These are phyloP conservation scores for Tachystola acroxantha DNA, from an alignment of 2,888 invertebrate genomes.

Conservation along the genomic window DNA sequence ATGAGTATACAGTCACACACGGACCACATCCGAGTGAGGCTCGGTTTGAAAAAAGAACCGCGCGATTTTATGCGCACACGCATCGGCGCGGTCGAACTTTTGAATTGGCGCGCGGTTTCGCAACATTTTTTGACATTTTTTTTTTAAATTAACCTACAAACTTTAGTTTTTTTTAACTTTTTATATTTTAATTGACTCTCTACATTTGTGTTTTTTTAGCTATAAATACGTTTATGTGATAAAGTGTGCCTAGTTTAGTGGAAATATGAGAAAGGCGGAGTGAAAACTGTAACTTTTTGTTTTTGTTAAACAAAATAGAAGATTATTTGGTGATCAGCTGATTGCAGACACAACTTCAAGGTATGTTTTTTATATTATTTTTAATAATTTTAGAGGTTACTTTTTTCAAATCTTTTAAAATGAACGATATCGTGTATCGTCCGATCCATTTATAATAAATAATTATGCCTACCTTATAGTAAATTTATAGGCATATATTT, in stretches of 20 bases:
- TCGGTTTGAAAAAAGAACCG: conserved; percentile 56
- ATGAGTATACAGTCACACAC: conserved; percentile 76
- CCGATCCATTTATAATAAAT: too few species aligned
- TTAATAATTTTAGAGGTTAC: too few species aligned
- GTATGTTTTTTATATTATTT: conserved; percentile 24
- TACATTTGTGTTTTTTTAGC: neutral
- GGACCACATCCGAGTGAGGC: conserved; percentile 73
- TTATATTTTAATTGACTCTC: neutral
- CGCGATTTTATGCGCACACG: conserved; percentile 62
- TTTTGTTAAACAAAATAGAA: conserved; percentile 23
- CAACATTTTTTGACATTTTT: conserved; percentile 22
- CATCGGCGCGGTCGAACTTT: conserved; percentile 46
- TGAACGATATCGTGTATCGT: too few species aligned
- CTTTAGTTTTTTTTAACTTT: conserved; percentile 19
- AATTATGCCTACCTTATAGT: too few species aligned
- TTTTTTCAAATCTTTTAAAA: too few species aligned
- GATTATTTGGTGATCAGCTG: conserved; percentile 28
- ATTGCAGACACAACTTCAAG: conserved; percentile 24
- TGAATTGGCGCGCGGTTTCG: conserved; percentile 27
- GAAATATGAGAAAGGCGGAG: conserved; percentile 37
- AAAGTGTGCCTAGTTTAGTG: conserved; percentile 30
- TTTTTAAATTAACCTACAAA: conserved; percentile 23
- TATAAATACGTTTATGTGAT: neutral
- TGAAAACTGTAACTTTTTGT: conserved; percentile 34
- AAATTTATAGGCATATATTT: too few species aligned